Evolutionary conservation across 2,888 invertebrate genomes (phyloP).

Genomic region (Mayetiola destructor): DNA sequence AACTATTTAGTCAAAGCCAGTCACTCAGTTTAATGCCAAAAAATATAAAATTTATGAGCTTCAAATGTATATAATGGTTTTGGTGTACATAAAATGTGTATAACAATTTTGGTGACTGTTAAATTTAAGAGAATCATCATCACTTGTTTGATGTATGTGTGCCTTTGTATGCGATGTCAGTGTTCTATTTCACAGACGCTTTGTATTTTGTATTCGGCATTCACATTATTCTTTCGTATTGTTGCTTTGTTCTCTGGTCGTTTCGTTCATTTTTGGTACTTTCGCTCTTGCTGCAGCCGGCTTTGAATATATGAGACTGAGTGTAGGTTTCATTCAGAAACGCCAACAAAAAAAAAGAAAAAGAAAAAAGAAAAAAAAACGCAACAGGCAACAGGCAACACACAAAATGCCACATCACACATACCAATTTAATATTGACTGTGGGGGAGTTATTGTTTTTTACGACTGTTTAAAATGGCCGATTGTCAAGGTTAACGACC

Average conservation of each 20-base stretch:
- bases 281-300: too few species aligned
- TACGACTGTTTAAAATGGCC: constrained; percentile 21
- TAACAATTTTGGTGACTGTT: constrained; percentile 6
- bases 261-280: neutral
- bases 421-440: too few species aligned
- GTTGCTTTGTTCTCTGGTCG: neutral
- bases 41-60: neutral
- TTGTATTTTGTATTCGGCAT: neutral
- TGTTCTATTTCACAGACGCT: too few species aligned
- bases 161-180: neutral
- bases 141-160: neutral
- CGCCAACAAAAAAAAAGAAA: neutral
- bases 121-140: constrained; percentile 1
- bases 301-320: too few species aligned
- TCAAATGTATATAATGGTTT: constrained; percentile 6
- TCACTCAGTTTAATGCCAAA: too few species aligned
- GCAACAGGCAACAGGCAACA: constrained; percentile 16
- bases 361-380: too few species aligned
- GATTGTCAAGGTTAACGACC: constrained; percentile 25
- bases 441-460: constrained; percentile 19
- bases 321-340: too few species aligned
- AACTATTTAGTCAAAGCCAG: too few species aligned
- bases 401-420: constrained; percentile 4
- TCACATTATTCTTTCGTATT: neutral
- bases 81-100: constrained; percentile 10